phyloP scores from a whole-genome alignment of 2,113 vertebrate species.

The Prunella fulvescens region DNA sequence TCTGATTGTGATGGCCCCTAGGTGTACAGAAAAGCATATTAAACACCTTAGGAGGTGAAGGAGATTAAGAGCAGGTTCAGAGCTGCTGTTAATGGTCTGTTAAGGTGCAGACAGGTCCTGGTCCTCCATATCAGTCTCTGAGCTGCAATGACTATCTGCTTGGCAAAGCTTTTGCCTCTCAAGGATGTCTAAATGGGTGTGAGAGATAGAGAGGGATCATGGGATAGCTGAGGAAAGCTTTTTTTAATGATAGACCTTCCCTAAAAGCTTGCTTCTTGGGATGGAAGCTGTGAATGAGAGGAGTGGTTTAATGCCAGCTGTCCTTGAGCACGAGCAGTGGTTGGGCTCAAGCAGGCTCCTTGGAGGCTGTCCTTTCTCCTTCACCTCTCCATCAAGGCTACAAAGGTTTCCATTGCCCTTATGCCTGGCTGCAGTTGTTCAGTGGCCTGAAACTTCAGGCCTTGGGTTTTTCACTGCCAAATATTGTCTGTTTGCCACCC shows the following conservation, averaged over 20 bases:
- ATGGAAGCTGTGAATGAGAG: neutral
- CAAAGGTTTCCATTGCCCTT: neutral
- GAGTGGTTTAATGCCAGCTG: neutral
- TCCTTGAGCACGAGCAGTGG: neutral
- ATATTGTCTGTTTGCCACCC: neutral
- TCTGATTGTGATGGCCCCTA: neutral
- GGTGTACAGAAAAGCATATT: neutral
- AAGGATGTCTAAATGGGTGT: neutral
- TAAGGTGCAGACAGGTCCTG: neutral
- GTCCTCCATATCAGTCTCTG: neutral
- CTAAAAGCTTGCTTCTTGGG: neutral
- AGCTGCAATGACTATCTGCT: neutral
- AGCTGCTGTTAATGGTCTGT: neutral
- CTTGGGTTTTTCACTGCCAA: neutral
- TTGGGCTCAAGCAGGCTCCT: neutral
- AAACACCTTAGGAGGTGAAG: neutral
- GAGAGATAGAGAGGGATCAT: neutral
- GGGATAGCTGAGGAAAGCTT: neutral
- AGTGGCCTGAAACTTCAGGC: neutral
- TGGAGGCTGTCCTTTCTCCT: neutral
- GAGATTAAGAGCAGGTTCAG: neutral
- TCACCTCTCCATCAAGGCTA: neutral
- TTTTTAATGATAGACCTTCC: neutral
- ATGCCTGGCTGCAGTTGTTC: neutral
- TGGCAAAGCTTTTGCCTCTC: neutral